These are phyloP conservation scores for Melopsittacus undulatus DNA, from an alignment of 2,797 vertebrate species.

Conservation along the genomic window DNA sequence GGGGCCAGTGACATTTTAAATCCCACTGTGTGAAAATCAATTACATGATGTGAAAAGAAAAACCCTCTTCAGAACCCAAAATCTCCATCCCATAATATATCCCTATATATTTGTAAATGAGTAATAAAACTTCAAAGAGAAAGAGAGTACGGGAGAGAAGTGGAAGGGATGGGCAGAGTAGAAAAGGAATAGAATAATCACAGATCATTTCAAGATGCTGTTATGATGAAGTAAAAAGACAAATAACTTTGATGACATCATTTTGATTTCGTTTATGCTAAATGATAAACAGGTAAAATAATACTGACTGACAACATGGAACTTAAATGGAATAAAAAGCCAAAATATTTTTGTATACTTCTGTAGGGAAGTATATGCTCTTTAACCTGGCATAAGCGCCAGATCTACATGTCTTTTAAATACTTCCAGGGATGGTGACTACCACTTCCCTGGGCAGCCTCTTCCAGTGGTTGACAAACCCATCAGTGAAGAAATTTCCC, in stretches of 20 bases:
- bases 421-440: neutral
- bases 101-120: neutral
- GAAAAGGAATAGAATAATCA: neutral
- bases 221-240: neutral
- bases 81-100: neutral
- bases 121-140: neutral
- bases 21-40: conserved; percentile 18
- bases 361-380: neutral
- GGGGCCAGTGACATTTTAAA: conserved; percentile 7
- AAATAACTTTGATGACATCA: neutral
- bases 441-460: neutral
- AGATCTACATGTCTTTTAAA: neutral
- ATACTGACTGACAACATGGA: neutral
- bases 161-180: neutral
- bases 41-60: neutral
- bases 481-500: neutral
- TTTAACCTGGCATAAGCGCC: neutral
- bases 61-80: neutral
- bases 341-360: neutral
- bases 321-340: neutral
- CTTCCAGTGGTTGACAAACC: neutral
- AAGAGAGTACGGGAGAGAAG: neutral
- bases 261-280: neutral
- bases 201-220: neutral
- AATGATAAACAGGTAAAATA: neutral